These are phyloP conservation scores for Hyalella azteca DNA, from an alignment of 2,888 invertebrate genomes.

Conservation along the genomic window DNA sequence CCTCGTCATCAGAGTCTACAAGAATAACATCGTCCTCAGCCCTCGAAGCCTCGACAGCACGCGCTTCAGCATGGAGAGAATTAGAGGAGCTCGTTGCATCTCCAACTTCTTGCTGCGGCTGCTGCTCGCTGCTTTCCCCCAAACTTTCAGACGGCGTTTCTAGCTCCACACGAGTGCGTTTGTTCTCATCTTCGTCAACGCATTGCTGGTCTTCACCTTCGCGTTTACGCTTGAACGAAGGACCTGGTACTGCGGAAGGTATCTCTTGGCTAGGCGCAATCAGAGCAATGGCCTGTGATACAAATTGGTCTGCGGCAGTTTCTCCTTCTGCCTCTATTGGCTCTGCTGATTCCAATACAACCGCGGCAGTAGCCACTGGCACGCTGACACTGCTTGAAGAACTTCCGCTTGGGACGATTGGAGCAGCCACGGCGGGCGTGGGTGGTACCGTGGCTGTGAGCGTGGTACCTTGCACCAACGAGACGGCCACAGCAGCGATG, in stretches of 20 bases:
- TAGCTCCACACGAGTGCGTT: conserved; percentile 45
- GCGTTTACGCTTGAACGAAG: conserved; percentile 47
- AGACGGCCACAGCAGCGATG: conserved; percentile 57
- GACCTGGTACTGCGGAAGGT: conserved; percentile 2
- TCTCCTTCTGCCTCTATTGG: not conserved
- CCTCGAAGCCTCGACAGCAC: not conserved
- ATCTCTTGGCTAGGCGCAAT: conserved; percentile 42
- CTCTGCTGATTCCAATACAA: not conserved
- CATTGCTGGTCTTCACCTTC: conserved; percentile 46
- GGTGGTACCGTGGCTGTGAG: conserved; percentile 57
- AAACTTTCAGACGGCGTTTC: conserved; percentile 45
- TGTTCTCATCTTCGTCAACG: conserved; percentile 47
- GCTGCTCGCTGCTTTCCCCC: conserved; percentile 46
- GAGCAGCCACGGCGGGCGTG: conserved; percentile 42
- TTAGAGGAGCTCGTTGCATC: conserved; percentile 41
- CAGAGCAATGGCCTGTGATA: conserved; percentile 57
- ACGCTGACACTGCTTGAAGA: not conserved
- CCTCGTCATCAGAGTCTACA: conserved; percentile 48
- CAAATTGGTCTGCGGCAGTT: conserved; percentile 49
- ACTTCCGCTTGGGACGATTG: not conserved
- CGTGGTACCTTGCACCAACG: conserved; percentile 24
- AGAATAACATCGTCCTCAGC: conserved; percentile 47
- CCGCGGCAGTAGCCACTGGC: not conserved
- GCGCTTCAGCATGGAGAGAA: conserved; percentile 20
- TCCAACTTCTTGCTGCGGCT: conserved; percentile 41